Evolutionary conservation across 2,888 invertebrate genomes (phyloP).

Genomic region (Epistrophella euchroma): DNA sequence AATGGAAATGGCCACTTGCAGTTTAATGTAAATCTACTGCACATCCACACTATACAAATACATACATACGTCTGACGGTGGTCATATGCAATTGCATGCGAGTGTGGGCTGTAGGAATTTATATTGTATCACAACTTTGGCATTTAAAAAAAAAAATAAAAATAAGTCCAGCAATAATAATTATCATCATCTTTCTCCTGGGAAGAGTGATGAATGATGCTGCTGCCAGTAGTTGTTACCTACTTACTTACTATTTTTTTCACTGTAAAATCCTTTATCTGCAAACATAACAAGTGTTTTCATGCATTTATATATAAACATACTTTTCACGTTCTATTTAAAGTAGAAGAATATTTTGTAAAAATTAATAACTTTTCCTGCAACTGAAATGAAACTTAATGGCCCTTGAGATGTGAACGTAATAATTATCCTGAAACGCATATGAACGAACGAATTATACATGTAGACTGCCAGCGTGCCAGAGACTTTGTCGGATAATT

Average conservation of each 20-base stretch:
- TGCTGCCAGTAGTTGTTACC: not conserved
- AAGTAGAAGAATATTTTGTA: slow-evolving; percentile 27
- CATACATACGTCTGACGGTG: no score
- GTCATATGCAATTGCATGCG: no score
- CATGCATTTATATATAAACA: not conserved
- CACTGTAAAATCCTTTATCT: not conserved
- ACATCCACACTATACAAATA: not conserved
- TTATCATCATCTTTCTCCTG: slow-evolving; percentile 39
- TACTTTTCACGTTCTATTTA: slow-evolving; percentile 21
- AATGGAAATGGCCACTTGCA: slow-evolving; percentile 62
- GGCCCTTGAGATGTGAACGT: slow-evolving; percentile 51
- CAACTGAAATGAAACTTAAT: slow-evolving; percentile 63
- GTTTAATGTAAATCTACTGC: slow-evolving; percentile 29
- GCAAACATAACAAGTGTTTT: not conserved
- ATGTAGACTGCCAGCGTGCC: slow-evolving; percentile 15
- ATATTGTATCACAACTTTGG: slow-evolving; percentile 35
- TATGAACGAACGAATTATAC: not conserved
- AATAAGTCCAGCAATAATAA: slow-evolving; percentile 34
- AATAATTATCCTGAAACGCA: slow-evolving; percentile 57
- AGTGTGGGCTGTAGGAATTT: slow-evolving; percentile 20
- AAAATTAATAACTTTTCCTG: slow-evolving; percentile 66
- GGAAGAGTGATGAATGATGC: slow-evolving; percentile 54
- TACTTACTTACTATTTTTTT: not conserved
- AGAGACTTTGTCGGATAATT: slow-evolving; percentile 37
- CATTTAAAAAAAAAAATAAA: slow-evolving; percentile 7